These are phyloP conservation scores for Tridacna crocea DNA, from an alignment of 2,888 invertebrate species.

Conservation along the genomic window DNA sequence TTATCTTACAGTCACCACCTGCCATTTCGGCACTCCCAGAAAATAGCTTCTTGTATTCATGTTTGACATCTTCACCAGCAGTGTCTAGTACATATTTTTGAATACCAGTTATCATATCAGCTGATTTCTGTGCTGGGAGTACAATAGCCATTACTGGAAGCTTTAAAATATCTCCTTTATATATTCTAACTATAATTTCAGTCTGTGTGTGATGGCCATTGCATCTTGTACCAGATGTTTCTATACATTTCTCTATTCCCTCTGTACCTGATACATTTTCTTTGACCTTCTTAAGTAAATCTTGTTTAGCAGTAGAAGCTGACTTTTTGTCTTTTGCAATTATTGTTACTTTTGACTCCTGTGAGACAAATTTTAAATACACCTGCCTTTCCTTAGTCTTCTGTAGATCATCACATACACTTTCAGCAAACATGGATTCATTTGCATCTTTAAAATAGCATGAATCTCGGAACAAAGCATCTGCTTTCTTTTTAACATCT, in stretches of 20 bases:
- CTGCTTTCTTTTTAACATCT: not conserved
- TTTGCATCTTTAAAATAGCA: not conserved
- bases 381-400: not conserved
- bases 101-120: not conserved
- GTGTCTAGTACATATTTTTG: not conserved
- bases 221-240: not conserved
- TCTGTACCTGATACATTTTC: not conserved
- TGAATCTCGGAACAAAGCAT: not conserved
- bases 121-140: not conserved
- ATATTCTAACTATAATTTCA: not conserved
- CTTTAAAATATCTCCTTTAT: not conserved
- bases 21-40: not conserved
- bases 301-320: not conserved
- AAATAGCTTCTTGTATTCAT: slow-evolving; percentile 3
- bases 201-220: not conserved
- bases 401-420: not conserved
- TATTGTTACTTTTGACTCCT: not conserved
- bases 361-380: not conserved
- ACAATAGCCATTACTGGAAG: not conserved
- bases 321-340: not conserved
- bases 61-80: not conserved
- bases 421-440: not conserved
- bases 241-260: not conserved
- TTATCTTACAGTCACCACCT: not conserved
- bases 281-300: not conserved